Conservation (phyloP, 1,140 invertebrate species). For the Panagrolaimus sp. region DNA sequence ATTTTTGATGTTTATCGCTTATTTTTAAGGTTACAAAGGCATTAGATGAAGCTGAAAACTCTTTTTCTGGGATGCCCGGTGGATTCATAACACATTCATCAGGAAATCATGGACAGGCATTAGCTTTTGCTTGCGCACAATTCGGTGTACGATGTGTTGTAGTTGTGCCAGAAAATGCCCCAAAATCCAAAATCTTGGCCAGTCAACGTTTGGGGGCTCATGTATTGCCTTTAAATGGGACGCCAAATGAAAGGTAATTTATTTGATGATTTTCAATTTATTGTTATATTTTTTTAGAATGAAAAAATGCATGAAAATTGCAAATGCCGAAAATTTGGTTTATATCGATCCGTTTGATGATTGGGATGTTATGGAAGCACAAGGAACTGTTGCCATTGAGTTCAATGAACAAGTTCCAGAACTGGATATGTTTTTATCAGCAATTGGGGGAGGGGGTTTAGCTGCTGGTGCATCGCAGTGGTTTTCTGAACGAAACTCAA, state of each 20-base stretch:
- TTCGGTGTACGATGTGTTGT: constrained; percentile 60
- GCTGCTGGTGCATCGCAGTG: constrained; percentile 10
- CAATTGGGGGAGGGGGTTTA: constrained; percentile 18
- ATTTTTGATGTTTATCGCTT: no score
- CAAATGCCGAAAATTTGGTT: constrained; percentile 34
- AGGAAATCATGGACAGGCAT: constrained; percentile 63
- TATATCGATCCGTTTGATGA: constrained; percentile 62
- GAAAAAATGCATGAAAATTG: constrained; percentile 46
- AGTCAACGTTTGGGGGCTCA: constrained; percentile 14
- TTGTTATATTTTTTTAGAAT: no score
- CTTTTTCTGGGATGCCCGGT: not conserved
- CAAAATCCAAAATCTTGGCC: not conserved
- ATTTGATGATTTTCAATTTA: no score
- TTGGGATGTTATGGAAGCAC: constrained; percentile 62
- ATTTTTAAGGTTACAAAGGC: not conserved
- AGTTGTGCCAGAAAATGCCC: constrained; percentile 20
- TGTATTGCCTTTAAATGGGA: not conserved
- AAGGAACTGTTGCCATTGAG: constrained; percentile 57
- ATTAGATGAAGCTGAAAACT: constrained; percentile 16
- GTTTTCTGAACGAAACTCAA: not conserved
- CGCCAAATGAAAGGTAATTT: not conserved
- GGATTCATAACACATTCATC: constrained; percentile 61
- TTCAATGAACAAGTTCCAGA: constrained; percentile 34
- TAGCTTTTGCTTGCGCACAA: constrained; percentile 60
- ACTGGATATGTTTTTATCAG: not conserved